phyloP scores from a whole-genome alignment of 1,140 invertebrate species.

The Neocloeon triangulifer region DNA sequence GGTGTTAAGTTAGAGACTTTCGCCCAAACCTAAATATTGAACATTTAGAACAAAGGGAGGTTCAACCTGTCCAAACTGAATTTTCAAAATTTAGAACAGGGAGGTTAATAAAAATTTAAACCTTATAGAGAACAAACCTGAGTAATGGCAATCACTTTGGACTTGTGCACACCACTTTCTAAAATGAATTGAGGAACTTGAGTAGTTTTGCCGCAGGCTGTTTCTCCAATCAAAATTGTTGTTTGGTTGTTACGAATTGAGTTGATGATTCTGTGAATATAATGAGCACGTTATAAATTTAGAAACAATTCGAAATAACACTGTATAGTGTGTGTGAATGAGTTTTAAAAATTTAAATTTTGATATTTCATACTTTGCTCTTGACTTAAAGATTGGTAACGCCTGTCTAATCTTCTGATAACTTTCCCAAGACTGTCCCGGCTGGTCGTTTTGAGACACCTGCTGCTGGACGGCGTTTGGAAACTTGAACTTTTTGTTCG shows the following conservation, averaged over 20 bases:
- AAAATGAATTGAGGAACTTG: slow-evolving; percentile 65
- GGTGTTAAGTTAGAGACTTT: neutral
- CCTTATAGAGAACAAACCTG: slow-evolving; percentile 21
- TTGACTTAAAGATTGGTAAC: too few relatives aligned
- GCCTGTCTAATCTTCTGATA: too few relatives aligned
- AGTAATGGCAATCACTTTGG: slow-evolving; percentile 49
- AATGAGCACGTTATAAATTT: too few relatives aligned
- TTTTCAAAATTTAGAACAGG: neutral
- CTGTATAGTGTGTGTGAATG: too few relatives aligned
- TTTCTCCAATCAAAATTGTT: slow-evolving; percentile 67
- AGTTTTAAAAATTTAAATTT: too few relatives aligned
- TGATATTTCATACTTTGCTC: too few relatives aligned
- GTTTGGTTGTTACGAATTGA: slow-evolving; percentile 29
- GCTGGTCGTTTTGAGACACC: too few relatives aligned
- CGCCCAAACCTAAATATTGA: neutral
- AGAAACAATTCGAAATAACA: too few relatives aligned
- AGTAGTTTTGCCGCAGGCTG: slow-evolving; percentile 76
- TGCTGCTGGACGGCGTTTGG: too few relatives aligned
- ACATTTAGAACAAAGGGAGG: neutral
- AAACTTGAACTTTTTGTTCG: too few relatives aligned
- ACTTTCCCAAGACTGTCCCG: too few relatives aligned
- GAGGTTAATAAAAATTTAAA: slow-evolving; percentile 3
- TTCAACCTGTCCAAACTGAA: neutral
- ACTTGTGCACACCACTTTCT: slow-evolving; percentile 27
- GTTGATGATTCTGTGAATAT: slow-evolving; percentile 27